Evolutionary conservation across 2,113 vertebrate species (phyloP).

Genomic region (Labeo rohita): DNA sequence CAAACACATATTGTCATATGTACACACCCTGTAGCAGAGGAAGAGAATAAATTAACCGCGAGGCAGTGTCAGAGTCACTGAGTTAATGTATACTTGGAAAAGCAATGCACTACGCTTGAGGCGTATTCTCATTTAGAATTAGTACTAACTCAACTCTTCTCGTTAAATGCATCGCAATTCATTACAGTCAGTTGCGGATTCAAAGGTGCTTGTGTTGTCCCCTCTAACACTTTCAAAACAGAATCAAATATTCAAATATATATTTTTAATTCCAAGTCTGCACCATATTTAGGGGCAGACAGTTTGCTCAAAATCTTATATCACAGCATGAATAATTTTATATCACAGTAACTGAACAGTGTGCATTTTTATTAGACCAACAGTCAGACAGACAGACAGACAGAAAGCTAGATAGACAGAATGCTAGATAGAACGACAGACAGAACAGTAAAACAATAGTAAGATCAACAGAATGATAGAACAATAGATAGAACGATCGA

Average conservation of each 20-base stretch:
- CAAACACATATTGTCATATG: slow-evolving; percentile 17
- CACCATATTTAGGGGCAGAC: not conserved
- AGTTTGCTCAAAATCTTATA: not conserved
- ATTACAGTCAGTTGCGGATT: not conserved
- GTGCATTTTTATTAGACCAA: no score
- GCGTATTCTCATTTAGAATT: slow-evolving; percentile 18
- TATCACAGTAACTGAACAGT: no score
- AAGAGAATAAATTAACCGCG: not conserved
- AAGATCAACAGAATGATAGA: no score
- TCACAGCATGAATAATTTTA: not conserved
- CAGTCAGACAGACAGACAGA: no score
- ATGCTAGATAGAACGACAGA: no score
- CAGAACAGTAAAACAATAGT: no score
- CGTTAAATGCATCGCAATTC: not conserved
- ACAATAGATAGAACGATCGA: no score
- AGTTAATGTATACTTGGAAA: slow-evolving; percentile 5
- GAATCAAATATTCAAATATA: not conserved
- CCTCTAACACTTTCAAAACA: not conserved
- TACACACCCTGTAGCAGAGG: slow-evolving; percentile 14
- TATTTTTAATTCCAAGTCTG: not conserved
- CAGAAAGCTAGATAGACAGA: no score
- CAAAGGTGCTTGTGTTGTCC: not conserved
- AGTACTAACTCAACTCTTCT: not conserved
- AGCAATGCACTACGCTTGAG: not conserved
- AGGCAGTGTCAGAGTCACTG: not conserved